Evolutionary conservation across 2,113 vertebrate species (phyloP).

Genomic region (Calyptommatus sinebrachiatus): DNA sequence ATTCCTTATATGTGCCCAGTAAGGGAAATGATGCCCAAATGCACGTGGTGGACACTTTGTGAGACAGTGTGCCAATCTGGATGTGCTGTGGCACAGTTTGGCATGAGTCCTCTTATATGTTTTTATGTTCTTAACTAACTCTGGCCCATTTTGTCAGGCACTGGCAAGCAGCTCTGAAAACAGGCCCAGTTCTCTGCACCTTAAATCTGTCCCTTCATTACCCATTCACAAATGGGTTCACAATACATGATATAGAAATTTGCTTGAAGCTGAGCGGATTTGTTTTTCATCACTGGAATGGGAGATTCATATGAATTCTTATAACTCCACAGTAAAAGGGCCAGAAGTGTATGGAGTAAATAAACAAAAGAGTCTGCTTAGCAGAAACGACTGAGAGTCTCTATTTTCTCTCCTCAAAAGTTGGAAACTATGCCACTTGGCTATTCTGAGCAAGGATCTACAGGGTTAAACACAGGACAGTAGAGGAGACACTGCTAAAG

Average conservation of each 20-base stretch:
- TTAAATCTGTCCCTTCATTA: neutral
- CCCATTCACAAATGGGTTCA: neutral
- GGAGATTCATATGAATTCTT: neutral
- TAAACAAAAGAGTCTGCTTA: neutral
- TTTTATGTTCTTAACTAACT: no score
- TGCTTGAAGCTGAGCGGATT: neutral
- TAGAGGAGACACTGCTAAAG: conserved; percentile 64
- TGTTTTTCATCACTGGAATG: neutral
- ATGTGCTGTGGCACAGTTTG: no score
- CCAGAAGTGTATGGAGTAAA: neutral
- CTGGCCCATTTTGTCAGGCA: no score
- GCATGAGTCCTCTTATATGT: no score
- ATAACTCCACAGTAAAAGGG: neutral
- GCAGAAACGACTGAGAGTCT: neutral
- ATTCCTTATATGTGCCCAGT: no score
- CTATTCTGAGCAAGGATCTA: conserved; percentile 18
- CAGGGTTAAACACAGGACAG: conserved; percentile 63
- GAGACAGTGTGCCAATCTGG: no score
- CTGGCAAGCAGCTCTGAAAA: no score
- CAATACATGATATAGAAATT: neutral
- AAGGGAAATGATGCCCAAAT: no score
- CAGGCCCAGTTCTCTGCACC: neutral
- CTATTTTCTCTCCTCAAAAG: conserved; percentile 13
- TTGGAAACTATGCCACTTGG: conserved; percentile 4
- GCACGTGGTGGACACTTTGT: no score